A percentile compares a stretch with the other conserved stretches of the same genome.
Conservation (phyloP, 2,797 vertebrate genomes). For the Dendrocincla fuliginosa region DNA sequence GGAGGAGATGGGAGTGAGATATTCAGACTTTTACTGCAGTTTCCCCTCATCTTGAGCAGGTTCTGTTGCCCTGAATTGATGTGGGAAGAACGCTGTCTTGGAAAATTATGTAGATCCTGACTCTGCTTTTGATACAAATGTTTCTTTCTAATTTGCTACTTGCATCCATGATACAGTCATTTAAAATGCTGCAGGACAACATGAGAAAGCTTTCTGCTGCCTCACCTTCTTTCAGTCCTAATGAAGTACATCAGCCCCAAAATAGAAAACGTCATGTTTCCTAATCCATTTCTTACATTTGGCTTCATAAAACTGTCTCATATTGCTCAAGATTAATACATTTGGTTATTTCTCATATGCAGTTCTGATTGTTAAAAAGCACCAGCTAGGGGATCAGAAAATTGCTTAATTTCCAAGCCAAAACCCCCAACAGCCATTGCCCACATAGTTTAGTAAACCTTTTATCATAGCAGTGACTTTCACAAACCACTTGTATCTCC, state of each 20-base stretch:
- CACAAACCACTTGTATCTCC: neutral
- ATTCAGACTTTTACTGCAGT: neutral
- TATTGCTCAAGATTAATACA: neutral
- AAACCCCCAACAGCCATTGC: neutral
- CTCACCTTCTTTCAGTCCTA: neutral
- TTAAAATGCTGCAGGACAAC: neutral
- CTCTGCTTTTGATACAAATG: neutral
- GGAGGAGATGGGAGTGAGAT: neutral
- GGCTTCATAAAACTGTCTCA: neutral
- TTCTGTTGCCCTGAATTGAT: neutral
- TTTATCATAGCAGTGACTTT: neutral
- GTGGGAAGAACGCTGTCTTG: neutral
- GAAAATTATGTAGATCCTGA: neutral
- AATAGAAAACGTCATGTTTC: neutral
- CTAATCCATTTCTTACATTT: neutral
- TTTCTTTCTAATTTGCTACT: neutral
- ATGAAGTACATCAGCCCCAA: neutral
- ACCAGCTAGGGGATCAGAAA: neutral
- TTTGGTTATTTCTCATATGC: neutral
- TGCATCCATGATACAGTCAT: neutral
- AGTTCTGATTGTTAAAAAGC: neutral
- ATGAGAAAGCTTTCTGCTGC: neutral
- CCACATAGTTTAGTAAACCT: neutral
- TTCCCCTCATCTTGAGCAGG: neutral
- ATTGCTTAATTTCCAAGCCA: neutral